A percentile compares a stretch with the other conserved stretches of the same genome.
phyloP scores from a whole-genome alignment of 2,113 vertebrate genomes.

The Psittacus erithacus region DNA sequence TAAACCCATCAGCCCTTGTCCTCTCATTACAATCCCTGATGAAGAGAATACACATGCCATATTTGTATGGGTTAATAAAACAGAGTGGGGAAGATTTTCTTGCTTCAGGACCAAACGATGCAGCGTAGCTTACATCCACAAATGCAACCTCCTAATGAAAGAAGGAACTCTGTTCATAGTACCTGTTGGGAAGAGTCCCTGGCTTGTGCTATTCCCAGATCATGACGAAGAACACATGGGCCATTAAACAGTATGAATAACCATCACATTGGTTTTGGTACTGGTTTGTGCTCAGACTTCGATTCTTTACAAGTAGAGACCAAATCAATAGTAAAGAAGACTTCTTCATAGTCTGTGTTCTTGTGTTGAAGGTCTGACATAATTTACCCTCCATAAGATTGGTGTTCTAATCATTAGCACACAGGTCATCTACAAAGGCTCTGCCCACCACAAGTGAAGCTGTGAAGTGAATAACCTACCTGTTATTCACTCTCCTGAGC shows the following conservation, averaged over 20 bases:
- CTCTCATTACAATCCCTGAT: background rate
- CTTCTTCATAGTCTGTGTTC: background rate
- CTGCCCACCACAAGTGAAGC: background rate
- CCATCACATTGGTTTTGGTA: background rate
- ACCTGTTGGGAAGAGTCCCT: background rate
- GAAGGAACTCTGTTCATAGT: background rate
- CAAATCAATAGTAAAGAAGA: background rate
- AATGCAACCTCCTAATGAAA: fast-evolving
- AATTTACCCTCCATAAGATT: background rate
- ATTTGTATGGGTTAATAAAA: background rate
- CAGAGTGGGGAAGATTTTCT: background rate
- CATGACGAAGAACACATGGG: background rate
- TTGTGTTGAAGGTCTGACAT: background rate
- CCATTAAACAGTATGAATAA: background rate
- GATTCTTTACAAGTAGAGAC: background rate
- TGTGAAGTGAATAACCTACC: too few species aligned
- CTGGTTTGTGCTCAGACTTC: background rate
- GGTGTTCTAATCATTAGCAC: background rate
- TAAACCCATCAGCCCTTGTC: background rate
- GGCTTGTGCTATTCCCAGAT: background rate
- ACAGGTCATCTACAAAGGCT: background rate
- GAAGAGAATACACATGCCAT: fast-evolving
- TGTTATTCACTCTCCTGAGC: background rate
- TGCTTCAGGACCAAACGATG: background rate
- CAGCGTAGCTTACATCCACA: background rate